Base-by-base conservation (phyloP, 2,888 invertebrate genomes). In the Cerceris rybyensis region DNA sequence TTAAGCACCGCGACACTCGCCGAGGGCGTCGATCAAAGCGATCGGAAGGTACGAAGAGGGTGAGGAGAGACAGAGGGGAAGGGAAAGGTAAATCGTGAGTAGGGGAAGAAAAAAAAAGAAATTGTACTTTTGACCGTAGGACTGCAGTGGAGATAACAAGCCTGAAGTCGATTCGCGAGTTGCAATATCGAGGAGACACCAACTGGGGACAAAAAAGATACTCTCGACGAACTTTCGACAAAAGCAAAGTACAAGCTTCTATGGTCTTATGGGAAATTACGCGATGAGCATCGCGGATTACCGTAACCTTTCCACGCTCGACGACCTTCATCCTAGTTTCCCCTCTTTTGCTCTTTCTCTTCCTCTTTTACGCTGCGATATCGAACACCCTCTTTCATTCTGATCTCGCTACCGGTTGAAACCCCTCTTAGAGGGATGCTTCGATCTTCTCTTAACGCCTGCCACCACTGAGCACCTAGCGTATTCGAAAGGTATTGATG, bases 231-330 rank as follows among this genome's bases (percentile, higher is more conserved):
- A 87, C 82, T 85, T 81, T 79, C 65, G 81, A 81, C 79, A 75
- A 81, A 85, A 75, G 85, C 67, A 55, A 77, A 72, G 75, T 72
- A 79, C 75, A 70, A 75, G 80, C 61, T 60, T 46, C 49, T 76
- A 64, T 58, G 82, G 90, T 88, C 90, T 90, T 90, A 86, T 89
- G 90, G 90, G 90, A 90, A 90, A 90, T 90, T 90, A 90, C 87
- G 86, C 87, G 86, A 89, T 86, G 89, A 88, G 89, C 88, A 88
- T 85, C 86, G 75, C 78, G 86, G 86, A 83, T 86, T 86, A 86
- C 78, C 66, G 75, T 84, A 75, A 78, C 82, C 80, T 83, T 70
- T 70, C 69, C 72, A 54, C 52, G 67, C 75, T 70, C 73, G 76
- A 73, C 72, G 67, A 43, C 63, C 67, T 61, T 68, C 78, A 61